A percentile compares a stretch with the other conserved stretches of the same genome.
Conservation (phyloP, 2,113 vertebrate species). For the Sisor rabdophorus region DNA sequence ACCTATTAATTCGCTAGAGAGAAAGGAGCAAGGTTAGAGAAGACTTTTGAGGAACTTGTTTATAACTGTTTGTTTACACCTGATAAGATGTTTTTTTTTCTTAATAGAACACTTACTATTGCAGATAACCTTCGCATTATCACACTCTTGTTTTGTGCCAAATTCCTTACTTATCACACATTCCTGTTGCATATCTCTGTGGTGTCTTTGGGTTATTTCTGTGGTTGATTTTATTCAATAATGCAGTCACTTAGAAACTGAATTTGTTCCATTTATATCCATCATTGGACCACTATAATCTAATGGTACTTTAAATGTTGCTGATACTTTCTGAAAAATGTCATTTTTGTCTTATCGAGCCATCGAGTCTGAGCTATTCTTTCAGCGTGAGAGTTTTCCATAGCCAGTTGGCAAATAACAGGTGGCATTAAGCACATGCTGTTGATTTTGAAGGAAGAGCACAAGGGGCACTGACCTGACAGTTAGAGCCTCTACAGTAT, state of each 20-base stretch:
- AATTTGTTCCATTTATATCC: neutral
- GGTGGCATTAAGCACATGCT: slow-evolving; percentile 61
- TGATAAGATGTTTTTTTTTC: neutral
- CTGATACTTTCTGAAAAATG: neutral
- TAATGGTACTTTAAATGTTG: neutral
- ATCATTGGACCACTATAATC: neutral
- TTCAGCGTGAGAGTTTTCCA: slow-evolving; percentile 53
- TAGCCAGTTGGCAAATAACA: slow-evolving; percentile 69
- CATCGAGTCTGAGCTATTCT: slow-evolving; percentile 35
- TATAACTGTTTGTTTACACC: neutral
- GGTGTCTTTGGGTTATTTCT: neutral
- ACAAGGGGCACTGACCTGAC: slow-evolving; percentile 58
- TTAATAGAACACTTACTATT: no score
- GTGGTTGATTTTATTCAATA: neutral
- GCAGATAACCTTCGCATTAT: no score
- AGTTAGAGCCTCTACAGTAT: slow-evolving; percentile 43
- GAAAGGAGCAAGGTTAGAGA: neutral
- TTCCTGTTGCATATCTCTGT: neutral
- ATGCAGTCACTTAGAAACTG: no score
- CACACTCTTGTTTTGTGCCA: no score
- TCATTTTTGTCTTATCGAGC: slow-evolving; percentile 36
- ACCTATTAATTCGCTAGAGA: neutral
- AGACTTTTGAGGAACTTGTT: neutral
- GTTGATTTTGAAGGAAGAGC: slow-evolving; percentile 56
- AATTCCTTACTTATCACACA: neutral